Base-by-base conservation (phyloP, 2,888 invertebrate species). In the Drosophila greeni region DNA sequence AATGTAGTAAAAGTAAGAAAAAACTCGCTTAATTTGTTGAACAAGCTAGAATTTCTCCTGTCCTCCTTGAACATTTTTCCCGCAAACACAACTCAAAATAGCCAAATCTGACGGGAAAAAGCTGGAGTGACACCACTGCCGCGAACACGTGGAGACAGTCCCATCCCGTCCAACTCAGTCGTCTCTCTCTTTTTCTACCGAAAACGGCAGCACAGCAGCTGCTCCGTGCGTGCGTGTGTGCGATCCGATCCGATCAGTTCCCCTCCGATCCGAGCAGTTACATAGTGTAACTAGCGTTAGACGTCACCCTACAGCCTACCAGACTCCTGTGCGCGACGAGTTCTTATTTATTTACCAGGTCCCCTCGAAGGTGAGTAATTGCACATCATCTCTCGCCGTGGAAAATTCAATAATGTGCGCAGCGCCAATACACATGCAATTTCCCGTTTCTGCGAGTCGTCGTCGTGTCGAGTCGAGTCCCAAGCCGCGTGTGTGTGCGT, bases 361-460 rank as follows among this genome's bases (percentile, higher is more conserved):
- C 55, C 39, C 53, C 29, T 29, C 40, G 31, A 66, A 62, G 61
- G 61, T 62, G 67, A 62, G 61, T 64, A 45, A 56, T 33, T 39
- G 59, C 42, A 24, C 39, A 26, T 54, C 23, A 23, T 29, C 29
- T 29, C 34, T 36, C 36, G 42, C 42, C 49, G 65, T 80, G 85
- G 73, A 85, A 78, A 78, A 83, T 84, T 77, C 78, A 83, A 78
- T 78, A 78, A 76, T 67, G 60, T 76, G 77, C 77, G 65, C 72
- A 68, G 47, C 34, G 33, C 42, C 58, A 60, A 70, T 55, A 55
- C 54, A 52, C 45, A 61, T 67, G 61, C 61, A 61, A 43, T 74
- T 52, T 33, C 33, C 39, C 48, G 18, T 29, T 36, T 43, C 37
- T 45, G 40, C 40, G 34, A 34, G 16, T 33, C 23, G 36, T 37